Conservation (phyloP, 1,140 invertebrate species). For the Tetramorium simillimum region DNA sequence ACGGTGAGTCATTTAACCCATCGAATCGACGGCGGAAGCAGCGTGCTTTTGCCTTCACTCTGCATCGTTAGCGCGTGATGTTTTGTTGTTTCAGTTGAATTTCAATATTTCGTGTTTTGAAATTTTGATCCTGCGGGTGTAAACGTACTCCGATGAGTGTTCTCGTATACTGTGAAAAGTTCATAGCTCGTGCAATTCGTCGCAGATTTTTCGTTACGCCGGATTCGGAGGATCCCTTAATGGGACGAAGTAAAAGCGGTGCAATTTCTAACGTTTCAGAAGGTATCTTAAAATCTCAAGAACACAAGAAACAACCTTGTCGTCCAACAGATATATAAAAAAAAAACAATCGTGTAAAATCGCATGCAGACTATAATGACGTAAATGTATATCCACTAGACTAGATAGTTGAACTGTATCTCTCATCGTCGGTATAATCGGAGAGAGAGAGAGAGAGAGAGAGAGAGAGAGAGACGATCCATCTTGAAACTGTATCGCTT, state of each 20-base stretch:
- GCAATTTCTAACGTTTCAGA: not conserved
- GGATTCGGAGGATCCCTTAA: not conserved
- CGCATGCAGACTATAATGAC: not conserved
- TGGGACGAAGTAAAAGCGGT: not conserved
- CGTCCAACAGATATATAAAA: not conserved
- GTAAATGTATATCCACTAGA: slow-evolving; percentile 1
- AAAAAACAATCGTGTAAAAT: not conserved
- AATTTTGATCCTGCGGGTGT: not conserved
- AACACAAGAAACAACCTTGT: not conserved
- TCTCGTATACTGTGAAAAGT: not conserved
- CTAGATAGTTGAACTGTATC: not conserved
- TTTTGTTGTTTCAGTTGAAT: not conserved
- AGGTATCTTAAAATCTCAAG: not conserved
- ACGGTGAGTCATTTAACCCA: not conserved
- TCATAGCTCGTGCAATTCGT: not conserved
- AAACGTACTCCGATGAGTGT: not conserved
- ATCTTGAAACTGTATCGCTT: slow-evolving; percentile 48
- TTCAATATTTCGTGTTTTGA: not conserved
- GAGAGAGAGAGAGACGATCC: not conserved
- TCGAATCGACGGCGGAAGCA: not conserved
- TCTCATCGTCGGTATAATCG: not conserved
- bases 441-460: not conserved
- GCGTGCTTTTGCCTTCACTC: not conserved
- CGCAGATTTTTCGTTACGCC: not conserved
- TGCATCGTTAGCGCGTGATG: not conserved